Evolutionary conservation across 2,888 invertebrate genomes (phyloP).

Genomic region (Icerya purchasi): DNA sequence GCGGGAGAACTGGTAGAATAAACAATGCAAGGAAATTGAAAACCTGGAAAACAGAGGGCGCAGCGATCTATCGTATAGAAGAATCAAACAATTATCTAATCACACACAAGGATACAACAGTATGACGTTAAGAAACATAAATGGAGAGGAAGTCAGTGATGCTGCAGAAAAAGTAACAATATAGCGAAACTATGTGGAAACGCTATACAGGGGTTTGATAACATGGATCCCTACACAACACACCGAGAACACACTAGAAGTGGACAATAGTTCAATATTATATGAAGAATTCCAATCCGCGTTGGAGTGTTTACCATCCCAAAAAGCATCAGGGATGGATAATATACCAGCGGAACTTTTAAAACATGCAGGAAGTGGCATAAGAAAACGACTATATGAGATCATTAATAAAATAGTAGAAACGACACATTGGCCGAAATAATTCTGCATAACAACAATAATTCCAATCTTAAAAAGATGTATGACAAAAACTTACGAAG

Average conservation of each 20-base stretch:
- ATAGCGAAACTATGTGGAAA: too few relatives aligned
- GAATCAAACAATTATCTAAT: not conserved
- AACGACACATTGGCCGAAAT: not conserved
- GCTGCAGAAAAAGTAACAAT: not conserved
- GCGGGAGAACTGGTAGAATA: not conserved
- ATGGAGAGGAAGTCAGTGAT: not conserved
- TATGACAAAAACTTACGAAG: not conserved
- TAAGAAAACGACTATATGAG: not conserved
- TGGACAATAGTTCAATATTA: not conserved
- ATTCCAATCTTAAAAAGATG: not conserved
- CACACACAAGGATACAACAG: not conserved
- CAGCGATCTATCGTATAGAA: not conserved
- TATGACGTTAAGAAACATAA: too few relatives aligned
- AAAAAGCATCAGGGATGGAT: not conserved
- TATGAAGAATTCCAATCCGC: too few relatives aligned
- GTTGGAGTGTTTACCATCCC: not conserved
- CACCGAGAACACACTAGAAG: not conserved
- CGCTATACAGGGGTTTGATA: not conserved
- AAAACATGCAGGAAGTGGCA: too few relatives aligned
- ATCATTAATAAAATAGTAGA: not conserved
- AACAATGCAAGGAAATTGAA: not conserved
- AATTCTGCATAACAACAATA: not conserved
- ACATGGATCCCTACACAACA: not conserved
- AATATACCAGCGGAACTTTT: not conserved
- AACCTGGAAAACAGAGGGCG: not conserved